These are phyloP conservation scores for Sinodicranocentrus sp. DNA, from an alignment of 2,888 invertebrate genomes.

Conservation along the genomic window DNA sequence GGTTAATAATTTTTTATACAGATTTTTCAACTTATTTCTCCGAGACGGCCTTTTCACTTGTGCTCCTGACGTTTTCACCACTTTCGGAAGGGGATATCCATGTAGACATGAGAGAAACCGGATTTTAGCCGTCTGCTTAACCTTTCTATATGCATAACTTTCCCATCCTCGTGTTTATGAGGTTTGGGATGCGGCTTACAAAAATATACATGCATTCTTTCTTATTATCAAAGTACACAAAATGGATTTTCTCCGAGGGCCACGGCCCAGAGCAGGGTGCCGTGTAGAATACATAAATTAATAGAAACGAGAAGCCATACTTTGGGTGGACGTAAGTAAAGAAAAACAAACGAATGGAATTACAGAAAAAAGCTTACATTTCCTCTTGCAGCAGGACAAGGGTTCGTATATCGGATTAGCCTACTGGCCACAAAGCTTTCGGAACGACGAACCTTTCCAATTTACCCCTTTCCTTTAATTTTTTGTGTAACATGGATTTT, in stretches of 20 bases:
- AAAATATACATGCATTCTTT: neutral
- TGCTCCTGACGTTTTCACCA: constrained; percentile 9
- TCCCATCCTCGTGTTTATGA: neutral
- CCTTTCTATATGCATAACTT: no score
- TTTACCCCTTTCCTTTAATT: no score
- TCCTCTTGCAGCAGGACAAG: neutral
- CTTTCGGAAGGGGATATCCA: constrained; percentile 1
- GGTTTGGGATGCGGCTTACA: neutral
- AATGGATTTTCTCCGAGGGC: constrained; percentile 9
- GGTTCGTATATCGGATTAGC: no score
- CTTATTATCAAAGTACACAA: neutral
- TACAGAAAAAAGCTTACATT: neutral
- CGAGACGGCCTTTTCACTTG: neutral
- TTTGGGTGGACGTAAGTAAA: neutral
- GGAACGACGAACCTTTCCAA: no score
- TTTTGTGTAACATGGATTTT: no score
- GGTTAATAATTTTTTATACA: constrained; percentile 40
- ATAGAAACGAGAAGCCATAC: constrained; percentile 5
- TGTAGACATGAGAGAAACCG: no score
- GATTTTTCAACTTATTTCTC: constrained; percentile 18
- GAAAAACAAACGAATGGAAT: neutral
- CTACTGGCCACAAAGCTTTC: no score
- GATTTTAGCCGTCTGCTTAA: no score
- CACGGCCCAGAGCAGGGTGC: neutral
- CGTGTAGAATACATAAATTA: neutral